A percentile compares a stretch with the other conserved stretches of the same genome.
phyloP scores from a whole-genome alignment of 2,888 invertebrate species.

The Rhagonycha lutea region DNA sequence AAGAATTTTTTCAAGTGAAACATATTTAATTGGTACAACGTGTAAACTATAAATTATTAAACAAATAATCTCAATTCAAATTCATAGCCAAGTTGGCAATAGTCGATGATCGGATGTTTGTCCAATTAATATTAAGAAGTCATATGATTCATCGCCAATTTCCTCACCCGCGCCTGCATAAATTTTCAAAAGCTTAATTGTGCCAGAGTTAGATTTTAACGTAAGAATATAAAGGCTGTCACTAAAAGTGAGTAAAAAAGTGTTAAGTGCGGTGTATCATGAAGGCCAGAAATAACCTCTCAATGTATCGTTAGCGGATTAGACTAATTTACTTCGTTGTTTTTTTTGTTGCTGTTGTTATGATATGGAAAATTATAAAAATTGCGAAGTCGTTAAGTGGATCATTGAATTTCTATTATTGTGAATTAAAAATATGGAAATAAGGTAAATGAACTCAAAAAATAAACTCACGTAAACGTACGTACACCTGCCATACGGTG shows the following conservation, averaged over 20 bases:
- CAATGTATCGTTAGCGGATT: neutral
- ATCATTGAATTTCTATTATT: neutral
- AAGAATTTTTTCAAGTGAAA: conserved; percentile 1
- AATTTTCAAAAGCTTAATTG: neutral
- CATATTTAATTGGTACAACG: conserved; percentile 9
- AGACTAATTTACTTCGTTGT: neutral
- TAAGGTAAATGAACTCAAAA: conserved; percentile 26
- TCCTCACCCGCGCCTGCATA: conserved; percentile 15
- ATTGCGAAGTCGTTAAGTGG: neutral
- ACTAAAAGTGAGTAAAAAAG: neutral
- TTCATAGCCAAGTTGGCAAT: conserved; percentile 21
- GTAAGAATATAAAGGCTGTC: neutral
- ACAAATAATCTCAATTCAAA: conserved; percentile 12
- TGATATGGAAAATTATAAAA: neutral
- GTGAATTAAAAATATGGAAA: neutral
- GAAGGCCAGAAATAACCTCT: neutral
- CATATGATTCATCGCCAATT: conserved; percentile 8
- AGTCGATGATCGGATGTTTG: conserved; percentile 14
- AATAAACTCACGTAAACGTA: conserved; percentile 10
- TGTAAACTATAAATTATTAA: conserved; percentile 17
- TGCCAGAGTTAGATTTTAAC: neutral
- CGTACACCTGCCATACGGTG: conserved; percentile 32
- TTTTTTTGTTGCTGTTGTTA: neutral
- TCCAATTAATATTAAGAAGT: conserved; percentile 15
- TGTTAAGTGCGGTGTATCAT: neutral